phyloP scores from a whole-genome alignment of 2,888 invertebrate species.

The Orthosia cruda region DNA sequence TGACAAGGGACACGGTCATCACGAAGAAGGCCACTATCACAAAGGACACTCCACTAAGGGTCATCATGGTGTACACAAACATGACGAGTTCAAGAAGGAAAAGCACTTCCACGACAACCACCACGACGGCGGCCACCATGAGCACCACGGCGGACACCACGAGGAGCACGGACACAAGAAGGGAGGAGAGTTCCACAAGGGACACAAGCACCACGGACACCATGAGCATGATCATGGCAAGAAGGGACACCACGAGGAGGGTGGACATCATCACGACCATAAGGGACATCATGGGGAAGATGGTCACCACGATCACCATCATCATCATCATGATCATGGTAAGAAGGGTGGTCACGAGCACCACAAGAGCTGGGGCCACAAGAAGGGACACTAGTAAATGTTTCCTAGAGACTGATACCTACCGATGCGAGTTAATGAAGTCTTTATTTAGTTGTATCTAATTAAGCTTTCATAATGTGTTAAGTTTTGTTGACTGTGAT shows the following conservation, averaged over 20 bases:
- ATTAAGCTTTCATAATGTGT: conserved; percentile 81
- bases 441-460: conserved; percentile 82
- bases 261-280: conserved; percentile 95
- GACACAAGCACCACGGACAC: conserved; percentile 95
- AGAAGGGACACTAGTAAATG: conserved; percentile 89
- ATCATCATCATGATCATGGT: conserved; percentile 94
- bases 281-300: conserved; percentile 95
- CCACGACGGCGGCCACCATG: conserved; percentile 95
- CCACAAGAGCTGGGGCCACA: conserved; percentile 95
- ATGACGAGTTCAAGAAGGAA: conserved; percentile 96
- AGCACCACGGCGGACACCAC: conserved; percentile 95
- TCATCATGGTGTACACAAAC: conserved; percentile 96
- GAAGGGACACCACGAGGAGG: conserved; percentile 96
- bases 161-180: conserved; percentile 96
- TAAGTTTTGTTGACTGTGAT: conserved; percentile 85
- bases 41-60: conserved; percentile 97
- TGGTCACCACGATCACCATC: conserved; percentile 95
- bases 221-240: conserved; percentile 96
- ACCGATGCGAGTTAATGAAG: conserved; percentile 77
- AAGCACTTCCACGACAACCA: conserved; percentile 97
- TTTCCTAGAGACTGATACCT: conserved; percentile 65
- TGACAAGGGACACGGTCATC: conserved; percentile 92
- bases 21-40: conserved; percentile 94
- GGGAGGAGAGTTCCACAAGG: conserved; percentile 95
- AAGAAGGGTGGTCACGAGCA: conserved; percentile 96